Base-by-base conservation (phyloP, 2,888 invertebrate species). In the Heliconius ismenius region DNA sequence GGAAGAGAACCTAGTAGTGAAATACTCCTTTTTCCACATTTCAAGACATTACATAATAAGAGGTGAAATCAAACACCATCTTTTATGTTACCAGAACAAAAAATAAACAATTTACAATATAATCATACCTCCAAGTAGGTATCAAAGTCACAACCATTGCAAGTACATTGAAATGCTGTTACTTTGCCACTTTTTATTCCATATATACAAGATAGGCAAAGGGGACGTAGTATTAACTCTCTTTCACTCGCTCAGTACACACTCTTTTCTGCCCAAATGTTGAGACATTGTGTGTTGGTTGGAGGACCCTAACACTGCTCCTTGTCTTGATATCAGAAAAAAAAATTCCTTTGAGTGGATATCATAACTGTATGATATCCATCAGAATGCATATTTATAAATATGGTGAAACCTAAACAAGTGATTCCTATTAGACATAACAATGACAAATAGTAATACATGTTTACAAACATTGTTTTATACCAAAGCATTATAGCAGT, bases 401-500 rank as follows among this genome's bases (percentile, higher is more conserved):
- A 67, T 18, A 67, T 9, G 15, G 13, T 21, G 18, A 18, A 32
- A 67, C 15, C 24, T 39, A 15, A 67, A 9, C 39, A 67, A 67
- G 24, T 26, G 26, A 26, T 15, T 39, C 15, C 39, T 43, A 24
- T 67, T 24, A 43, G 67, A 43, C 39, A 39, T 24, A 43, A 67
- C 39, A 43, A 67, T 39, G 15, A 24, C 36, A 65, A n/a, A 32
- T 49, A 49, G 18, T 49, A 49, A 3, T 49, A 18, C 2, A 2
- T 65, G 65, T 67, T 67, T 67, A 67, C 15, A 67, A 43, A 67
- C 39, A 67, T 6, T 65, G 64, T 67, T 67, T 67, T 39, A 43
- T 39, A 39, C 39, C n/a, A 65, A 13, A 36, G n/a, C 24, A n/a
- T n/a, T 39, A 24, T 39, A 13, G 13, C 36, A 24, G 60, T 24